Base-by-base conservation (phyloP, 2,113 vertebrate species). In the Prionailurus bengalensis region DNA sequence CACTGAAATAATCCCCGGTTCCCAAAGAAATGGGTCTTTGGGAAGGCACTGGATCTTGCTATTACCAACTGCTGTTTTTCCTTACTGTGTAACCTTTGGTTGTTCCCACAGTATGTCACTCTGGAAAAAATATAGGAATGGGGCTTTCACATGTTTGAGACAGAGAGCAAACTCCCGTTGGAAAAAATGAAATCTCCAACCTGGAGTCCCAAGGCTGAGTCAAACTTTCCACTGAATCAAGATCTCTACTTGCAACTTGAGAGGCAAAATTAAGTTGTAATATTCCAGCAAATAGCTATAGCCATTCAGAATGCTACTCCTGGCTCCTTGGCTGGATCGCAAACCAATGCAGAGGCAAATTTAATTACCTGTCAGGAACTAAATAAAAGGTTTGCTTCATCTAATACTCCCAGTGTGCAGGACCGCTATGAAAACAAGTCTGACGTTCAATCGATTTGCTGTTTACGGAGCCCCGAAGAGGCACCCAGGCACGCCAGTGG, bases 331-430 rank as follows among this genome's bases (percentile, higher is more conserved):
- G 97, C 94, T 97, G 98, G 98, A 98, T 98, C 95, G 86, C 97
- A 98, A 98, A 98, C 98, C 97, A 94, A 98, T 79, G 97, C 97
- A 97, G 98, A 98, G 97, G 98, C 94, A 97, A 98, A 98, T 98
- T 99, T 98, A 99, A 99, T 99, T 99, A 99, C 98, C 98, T 98
- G 98, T 98, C 98, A 99, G 98, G 98, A 98, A 98, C 98, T 99
- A 99, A 99, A 99, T 99, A 99, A 99, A 99, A 98, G 97, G 97
- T 98, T 98, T 98, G 97, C 98, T 99, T 99, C 98, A 99, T 98
- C 98, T 97, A 98, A 99, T 99, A 98, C 98, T 99, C 98, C 98
- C 98, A 98, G 97, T 98, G 98, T 96, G 98, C 97, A 87, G 98
- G 96, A 98, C 98, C 98, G 98, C 98, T 98, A 98, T 98, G 98